Percentiles rank a stretch among this genome's conserved stretches.
Conservation (phyloP, 1,140 invertebrate genomes). For the Thaumetopoea pityocampa region DNA sequence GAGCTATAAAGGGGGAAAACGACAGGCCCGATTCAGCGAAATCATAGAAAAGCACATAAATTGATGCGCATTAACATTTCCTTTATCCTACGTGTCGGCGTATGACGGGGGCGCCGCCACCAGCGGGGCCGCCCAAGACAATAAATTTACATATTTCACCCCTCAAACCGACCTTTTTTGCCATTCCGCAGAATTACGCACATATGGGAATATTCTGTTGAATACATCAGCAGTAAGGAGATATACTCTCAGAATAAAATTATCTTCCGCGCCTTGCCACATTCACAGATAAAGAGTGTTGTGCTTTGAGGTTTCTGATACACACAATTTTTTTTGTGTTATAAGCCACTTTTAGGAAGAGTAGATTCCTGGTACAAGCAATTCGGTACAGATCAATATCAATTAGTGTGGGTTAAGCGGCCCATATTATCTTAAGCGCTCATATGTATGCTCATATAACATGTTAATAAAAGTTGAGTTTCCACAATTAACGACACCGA, state of each 20-base stretch:
- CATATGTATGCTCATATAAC: too few species aligned
- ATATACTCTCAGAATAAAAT: constrained; percentile 72
- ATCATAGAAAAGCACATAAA: constrained; percentile 76
- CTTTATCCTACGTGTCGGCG: constrained; percentile 73
- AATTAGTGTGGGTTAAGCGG: too few species aligned
- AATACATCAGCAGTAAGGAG: constrained; percentile 72
- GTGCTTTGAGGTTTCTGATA: constrained; percentile 31
- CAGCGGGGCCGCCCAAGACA: constrained; percentile 66
- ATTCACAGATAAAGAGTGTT: constrained; percentile 51
- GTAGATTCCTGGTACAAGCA: too few species aligned
- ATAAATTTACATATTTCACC: constrained; percentile 76
- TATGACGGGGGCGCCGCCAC: constrained; percentile 66
- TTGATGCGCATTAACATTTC: constrained; percentile 73
- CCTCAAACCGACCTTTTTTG: constrained; percentile 75
- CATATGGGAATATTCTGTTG: constrained; percentile 75
- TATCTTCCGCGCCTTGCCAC: constrained; percentile 60
- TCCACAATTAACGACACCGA: too few species aligned
- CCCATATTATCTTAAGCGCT: too few species aligned
- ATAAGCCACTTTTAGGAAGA: too few species aligned
- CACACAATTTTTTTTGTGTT: constrained; percentile 1
- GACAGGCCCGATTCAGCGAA: constrained; percentile 64
- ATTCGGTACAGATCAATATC: too few species aligned
- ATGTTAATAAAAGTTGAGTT: too few species aligned
- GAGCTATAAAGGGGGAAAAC: constrained; percentile 64
- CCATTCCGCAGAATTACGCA: constrained; percentile 74